Conservation (phyloP, 2,113 vertebrate species). For the Gorsachius goisagi region DNA sequence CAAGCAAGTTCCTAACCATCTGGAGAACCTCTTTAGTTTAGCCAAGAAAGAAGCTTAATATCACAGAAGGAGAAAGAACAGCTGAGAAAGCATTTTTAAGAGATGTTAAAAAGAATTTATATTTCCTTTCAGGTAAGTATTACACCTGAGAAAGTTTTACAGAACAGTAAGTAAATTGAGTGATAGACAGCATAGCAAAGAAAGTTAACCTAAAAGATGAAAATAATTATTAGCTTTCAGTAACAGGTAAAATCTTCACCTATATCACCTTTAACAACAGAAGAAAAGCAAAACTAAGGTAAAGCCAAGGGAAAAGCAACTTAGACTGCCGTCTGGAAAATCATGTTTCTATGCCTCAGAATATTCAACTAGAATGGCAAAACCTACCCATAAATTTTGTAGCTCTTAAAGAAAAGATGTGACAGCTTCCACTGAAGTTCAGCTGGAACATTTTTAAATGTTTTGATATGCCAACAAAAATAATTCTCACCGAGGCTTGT, state of each 20-base stretch:
- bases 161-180: background rate
- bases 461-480: slow-evolving; percentile 48
- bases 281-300: background rate
- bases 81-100: background rate
- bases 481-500: slow-evolving; percentile 34
- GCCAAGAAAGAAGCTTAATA: background rate
- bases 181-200: background rate
- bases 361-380: background rate
- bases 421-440: background rate
- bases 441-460: slow-evolving; percentile 1
- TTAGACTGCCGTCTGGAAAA: background rate
- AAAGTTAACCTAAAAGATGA: background rate
- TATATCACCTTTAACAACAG: background rate
- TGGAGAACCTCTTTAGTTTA: background rate
- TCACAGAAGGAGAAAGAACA: background rate
- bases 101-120: background rate
- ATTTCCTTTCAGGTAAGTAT: background rate
- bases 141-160: background rate
- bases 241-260: background rate
- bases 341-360: background rate
- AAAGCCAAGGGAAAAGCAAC: background rate
- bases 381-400: background rate
- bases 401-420: slow-evolving; percentile 5
- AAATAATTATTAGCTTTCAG: background rate
- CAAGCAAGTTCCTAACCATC: background rate